Evolutionary conservation across 2,113 vertebrate species (phyloP).

Genomic region (Pluvialis apricaria): DNA sequence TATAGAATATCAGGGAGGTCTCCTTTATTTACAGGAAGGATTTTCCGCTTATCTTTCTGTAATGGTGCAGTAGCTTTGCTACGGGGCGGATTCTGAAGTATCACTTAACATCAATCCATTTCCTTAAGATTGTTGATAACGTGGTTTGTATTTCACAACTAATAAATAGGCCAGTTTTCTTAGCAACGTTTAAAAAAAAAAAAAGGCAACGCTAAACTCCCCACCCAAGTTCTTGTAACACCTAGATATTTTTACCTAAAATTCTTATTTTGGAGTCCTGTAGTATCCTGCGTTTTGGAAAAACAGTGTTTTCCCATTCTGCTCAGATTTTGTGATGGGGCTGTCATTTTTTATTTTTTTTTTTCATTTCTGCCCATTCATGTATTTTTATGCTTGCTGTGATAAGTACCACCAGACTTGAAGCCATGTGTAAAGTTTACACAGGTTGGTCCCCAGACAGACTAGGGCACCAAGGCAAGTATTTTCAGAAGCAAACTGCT

Average conservation of each 20-base stretch:
- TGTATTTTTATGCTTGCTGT: background rate
- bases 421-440: background rate
- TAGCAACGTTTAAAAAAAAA: background rate
- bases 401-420: background rate
- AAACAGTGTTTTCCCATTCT: background rate
- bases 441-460: background rate
- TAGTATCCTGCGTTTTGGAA: fast-evolving
- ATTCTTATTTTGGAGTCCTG: background rate
- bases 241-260: background rate
- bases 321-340: fast-evolving
- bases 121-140: slow-evolving; percentile 71
- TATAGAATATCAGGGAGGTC: background rate
- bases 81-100: slow-evolving; percentile 68
- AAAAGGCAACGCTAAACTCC: background rate
- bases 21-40: slow-evolving; percentile 49
- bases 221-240: background rate
- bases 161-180: slow-evolving; percentile 59
- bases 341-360: background rate
- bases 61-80: slow-evolving; percentile 52
- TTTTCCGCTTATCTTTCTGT: slow-evolving; percentile 69
- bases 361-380: fast-evolving
- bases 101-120: slow-evolving; percentile 72
- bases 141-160: slow-evolving; percentile 64
- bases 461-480: background rate
- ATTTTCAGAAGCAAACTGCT: background rate